Base-by-base conservation (phyloP, 1,140 invertebrate genomes). In the Dreissena polymorpha region DNA sequence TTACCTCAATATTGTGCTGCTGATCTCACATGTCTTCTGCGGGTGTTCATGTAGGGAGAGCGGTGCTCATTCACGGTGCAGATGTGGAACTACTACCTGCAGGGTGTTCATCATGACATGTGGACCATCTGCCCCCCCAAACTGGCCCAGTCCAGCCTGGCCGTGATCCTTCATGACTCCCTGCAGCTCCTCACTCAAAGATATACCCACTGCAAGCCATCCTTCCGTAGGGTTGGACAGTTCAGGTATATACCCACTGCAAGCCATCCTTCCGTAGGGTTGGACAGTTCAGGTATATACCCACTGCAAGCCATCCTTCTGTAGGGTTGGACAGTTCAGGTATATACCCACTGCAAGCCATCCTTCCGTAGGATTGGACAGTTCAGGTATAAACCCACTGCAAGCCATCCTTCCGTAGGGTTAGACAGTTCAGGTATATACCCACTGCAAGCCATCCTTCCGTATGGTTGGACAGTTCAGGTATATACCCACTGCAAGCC, bases 81-180 rank as follows among this genome's bases (percentile, higher is more conserved):
- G 86, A 92, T 91, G 91, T 92, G 92, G 92, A 89, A 91, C 73
- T 90, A 88, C 53, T 87, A 92, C 83, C 78, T 92, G 84, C 86
- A 86, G 50, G 87, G 88, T 27, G 29, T 91, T 3, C 87, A 87
- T 51, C 68, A 86, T 83, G 91, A 92, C 74, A 84, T 92, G 68
- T 92, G 92, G 91, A 76, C 75, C 18, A 85, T 89, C 8, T 91
- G 90, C 74, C 89, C 92, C 10, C 91, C 91, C 0, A 73, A 85
- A 63, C 81, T 90, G 21, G 89, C 89, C 23, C 91, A 91, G 83
- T 86, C 74, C 64, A 86, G 91, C 7, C 90, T 90, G 75, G 85
- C 85, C 23, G 82, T 86, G 29, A 71, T 92, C 5, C 83, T 92
- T 18, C 85, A 91, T 13, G 89, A 92, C 65, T 91, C 92, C 18